phyloP scores from a whole-genome alignment of 2,113 vertebrate genomes.

The Aegotheles bennettii region DNA sequence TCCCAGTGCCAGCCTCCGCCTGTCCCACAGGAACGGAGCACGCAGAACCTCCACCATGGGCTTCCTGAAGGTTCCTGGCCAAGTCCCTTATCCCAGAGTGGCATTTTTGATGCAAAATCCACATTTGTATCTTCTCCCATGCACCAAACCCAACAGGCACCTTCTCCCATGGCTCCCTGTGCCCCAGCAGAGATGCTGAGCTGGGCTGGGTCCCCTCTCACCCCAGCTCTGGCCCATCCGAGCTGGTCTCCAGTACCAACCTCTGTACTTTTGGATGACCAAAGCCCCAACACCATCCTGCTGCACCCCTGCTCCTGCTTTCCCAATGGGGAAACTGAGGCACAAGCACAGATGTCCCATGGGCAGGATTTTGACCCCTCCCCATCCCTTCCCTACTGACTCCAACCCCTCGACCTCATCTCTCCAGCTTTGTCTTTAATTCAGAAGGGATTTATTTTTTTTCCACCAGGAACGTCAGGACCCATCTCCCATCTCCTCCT shows the following conservation, averaged over 20 bases:
- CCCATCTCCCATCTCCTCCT: conserved; percentile 7
- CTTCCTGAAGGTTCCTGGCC: not conserved
- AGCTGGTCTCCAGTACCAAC: not conserved
- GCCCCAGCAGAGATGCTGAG: not conserved
- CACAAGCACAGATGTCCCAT: fast-evolving
- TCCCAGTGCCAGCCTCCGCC: not conserved
- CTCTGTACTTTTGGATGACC: not conserved
- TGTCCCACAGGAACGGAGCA: fast-evolving
- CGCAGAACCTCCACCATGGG: not conserved
- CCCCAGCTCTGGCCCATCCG: not conserved
- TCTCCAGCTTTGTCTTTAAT: not conserved
- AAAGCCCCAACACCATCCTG: not conserved
- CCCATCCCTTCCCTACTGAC: not conserved
- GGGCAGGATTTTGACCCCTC: not conserved
- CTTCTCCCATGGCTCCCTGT: fast-evolving
- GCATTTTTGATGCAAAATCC: not conserved
- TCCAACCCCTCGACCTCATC: not conserved
- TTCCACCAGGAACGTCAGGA: not conserved
- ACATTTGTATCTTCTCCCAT: fast-evolving
- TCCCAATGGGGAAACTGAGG: not conserved
- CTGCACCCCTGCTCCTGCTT: fast-evolving
- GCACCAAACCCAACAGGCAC: not conserved
- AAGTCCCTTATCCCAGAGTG: not conserved
- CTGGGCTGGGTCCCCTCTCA: not conserved
- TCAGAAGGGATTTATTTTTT: not conserved